A percentile compares a stretch with the other conserved stretches of the same genome.
Conservation (phyloP, 2,113 vertebrate species). For the Phasianus colchicus region DNA sequence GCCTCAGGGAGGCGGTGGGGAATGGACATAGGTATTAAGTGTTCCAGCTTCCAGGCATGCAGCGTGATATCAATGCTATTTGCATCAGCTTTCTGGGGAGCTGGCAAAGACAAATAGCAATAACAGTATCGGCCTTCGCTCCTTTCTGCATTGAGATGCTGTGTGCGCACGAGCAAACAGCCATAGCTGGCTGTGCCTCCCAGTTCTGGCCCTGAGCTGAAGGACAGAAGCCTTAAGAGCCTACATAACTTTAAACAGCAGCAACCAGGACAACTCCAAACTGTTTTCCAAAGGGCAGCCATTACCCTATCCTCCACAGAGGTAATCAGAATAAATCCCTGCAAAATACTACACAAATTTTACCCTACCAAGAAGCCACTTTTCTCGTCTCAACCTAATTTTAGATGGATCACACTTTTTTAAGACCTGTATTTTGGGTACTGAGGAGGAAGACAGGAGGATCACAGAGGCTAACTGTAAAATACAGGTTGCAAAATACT, state of each 20-base stretch:
- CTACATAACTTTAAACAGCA: not conserved
- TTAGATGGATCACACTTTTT: not conserved
- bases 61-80: not conserved
- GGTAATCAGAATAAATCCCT: not conserved
- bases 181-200: fast-evolving
- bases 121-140: not conserved
- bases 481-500: not conserved
- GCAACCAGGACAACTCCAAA: not conserved
- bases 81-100: not conserved
- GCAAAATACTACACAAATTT: not conserved
- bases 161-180: fast-evolving
- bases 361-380: not conserved
- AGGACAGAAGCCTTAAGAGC: not conserved
- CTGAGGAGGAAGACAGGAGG: not conserved
- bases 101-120: not conserved
- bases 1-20: not conserved
- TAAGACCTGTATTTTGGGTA: not conserved
- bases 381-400: not conserved
- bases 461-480: not conserved
- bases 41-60: not conserved
- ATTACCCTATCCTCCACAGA: not conserved
- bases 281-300: not conserved
- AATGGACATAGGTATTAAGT: not conserved
- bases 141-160: not conserved
- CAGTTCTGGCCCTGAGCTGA: not conserved